Evolutionary conservation across 92 coral and sea anemone genomes (phyloP).

Genomic region (Anthopleura xanthogrammica): DNA sequence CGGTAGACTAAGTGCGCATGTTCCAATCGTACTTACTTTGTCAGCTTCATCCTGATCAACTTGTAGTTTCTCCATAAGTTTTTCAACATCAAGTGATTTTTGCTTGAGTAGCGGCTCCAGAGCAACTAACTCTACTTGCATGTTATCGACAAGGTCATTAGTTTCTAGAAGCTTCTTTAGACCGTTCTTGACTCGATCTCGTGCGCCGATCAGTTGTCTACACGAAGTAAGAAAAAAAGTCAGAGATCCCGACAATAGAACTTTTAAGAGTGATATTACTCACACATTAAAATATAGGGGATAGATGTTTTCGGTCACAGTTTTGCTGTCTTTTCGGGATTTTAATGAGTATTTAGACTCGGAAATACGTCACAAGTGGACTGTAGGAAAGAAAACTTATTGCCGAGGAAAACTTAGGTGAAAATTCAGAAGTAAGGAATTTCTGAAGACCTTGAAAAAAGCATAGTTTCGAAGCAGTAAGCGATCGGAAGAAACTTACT

Average conservation of each 20-base stretch:
- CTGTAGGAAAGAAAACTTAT: too few relatives aligned
- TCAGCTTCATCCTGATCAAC: conserved; percentile 98
- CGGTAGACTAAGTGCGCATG: background rate
- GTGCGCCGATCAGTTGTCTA: conserved; percentile 94
- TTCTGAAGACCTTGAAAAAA: too few relatives aligned
- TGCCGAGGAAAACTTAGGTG: too few relatives aligned
- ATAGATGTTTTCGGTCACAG: too few relatives aligned
- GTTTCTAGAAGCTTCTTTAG: conserved; percentile 92
- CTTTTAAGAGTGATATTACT: too few relatives aligned
- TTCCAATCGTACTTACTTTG: conserved; percentile 51
- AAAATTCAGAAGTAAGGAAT: background rate
- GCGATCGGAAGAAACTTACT: conserved; percentile 42
- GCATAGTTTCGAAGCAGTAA: background rate
- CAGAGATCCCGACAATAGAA: too few relatives aligned
- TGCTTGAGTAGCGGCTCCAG: conserved; percentile 93
- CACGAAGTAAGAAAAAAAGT: background rate
- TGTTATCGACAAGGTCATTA: conserved; percentile 91
- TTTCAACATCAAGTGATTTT: conserved; percentile 93
- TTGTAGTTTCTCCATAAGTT: conserved; percentile 97
- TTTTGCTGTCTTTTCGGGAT: too few relatives aligned
- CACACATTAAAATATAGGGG: too few relatives aligned
- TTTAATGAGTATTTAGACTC: too few relatives aligned
- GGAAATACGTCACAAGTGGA: too few relatives aligned
- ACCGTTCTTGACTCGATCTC: conserved; percentile 98
- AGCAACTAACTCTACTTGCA: conserved; percentile 96